Evolutionary conservation across 2,113 vertebrate genomes (phyloP), one percentile per base, ranked within the genome.

Genomic region (Lampris megalopsis): DNA sequence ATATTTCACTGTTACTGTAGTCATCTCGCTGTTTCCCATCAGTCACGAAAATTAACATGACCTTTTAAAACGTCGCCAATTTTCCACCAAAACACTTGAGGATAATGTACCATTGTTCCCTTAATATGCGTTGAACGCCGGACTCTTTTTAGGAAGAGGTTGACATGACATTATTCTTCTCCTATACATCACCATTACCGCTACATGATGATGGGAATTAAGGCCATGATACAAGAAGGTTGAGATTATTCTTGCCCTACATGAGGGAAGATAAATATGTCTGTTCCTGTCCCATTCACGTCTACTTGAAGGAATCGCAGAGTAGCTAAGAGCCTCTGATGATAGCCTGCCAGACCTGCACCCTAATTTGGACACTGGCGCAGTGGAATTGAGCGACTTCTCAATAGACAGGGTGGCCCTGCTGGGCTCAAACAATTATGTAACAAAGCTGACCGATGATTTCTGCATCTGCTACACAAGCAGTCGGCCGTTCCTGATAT

Each of bases 321-420:
- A 48, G 80, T 72, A 73, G 70, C 53, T 81, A 13, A 80, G 83
- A 87, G 82, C 49, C 48, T 42, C 68, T 84, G 89, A 91, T 92
- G 86, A 90, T 80, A 84, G 89, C 65, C 81, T 91, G 84, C 78
- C 88, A 85, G 68, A 59, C 66, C 42, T 36, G 66, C 77, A 76
- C 81, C 80, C 71, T 90, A 81, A 92, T 91, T 88, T 90, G 85
- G 82, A 78, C 66, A 75, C 68, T 74, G 86, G 90, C 86, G 82
- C 83, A 71, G 80, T 81, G 43, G 74, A 76, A 87, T 77, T 64
- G 76, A 89, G 75, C 82, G 82, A 78, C 79, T 73, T 73, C 66
- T 85, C 71, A 73, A 63, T 84, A 85, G 89, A 68, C 47, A 64
- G 78, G 53, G 77, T 83, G 53, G 38, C 80, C 87, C 84, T 64